Evolutionary conservation across 2,113 vertebrate genomes (phyloP).

Genomic region (Microcebus tavaratra): DNA sequence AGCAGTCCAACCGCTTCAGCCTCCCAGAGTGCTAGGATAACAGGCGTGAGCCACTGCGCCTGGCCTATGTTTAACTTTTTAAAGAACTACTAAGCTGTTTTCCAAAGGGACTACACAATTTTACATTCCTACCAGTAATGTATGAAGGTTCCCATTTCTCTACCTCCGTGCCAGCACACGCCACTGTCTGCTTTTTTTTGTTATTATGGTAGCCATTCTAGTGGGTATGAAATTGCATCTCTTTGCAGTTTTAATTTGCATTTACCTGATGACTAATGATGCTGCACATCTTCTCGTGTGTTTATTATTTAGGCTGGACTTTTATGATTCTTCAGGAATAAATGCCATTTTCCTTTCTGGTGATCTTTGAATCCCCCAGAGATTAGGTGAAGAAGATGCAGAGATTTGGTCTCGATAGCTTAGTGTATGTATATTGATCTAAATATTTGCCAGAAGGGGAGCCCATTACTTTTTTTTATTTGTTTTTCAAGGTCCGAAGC

Average conservation of each 20-base stretch:
- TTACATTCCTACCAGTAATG: background rate
- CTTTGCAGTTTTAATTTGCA: background rate
- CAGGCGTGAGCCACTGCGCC: too few relatives aligned
- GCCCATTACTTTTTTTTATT: background rate
- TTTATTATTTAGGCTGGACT: background rate
- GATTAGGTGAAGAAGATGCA: background rate
- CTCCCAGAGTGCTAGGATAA: too few relatives aligned
- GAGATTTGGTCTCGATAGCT: background rate
- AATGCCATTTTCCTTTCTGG: background rate
- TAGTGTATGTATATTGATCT: background rate
- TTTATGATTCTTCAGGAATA: background rate
- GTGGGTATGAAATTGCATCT: background rate
- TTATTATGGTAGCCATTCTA: background rate
- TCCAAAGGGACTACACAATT: background rate
- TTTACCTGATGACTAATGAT: background rate
- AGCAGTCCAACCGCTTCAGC: too few relatives aligned
- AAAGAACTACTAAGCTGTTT: background rate
- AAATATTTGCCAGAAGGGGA: background rate
- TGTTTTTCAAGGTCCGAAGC: background rate
- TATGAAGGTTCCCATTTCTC: background rate
- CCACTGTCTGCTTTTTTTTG: background rate
- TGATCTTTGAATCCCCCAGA: conserved; percentile 3
- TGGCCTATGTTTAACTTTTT: background rate
- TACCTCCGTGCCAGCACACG: background rate
- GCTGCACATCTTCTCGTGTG: background rate